Percentiles rank a stretch among this genome's conserved stretches.
Evolutionary conservation across 1,140 invertebrate genomes (phyloP).

Genomic region (Daktulosphaira vitifoliae): DNA sequence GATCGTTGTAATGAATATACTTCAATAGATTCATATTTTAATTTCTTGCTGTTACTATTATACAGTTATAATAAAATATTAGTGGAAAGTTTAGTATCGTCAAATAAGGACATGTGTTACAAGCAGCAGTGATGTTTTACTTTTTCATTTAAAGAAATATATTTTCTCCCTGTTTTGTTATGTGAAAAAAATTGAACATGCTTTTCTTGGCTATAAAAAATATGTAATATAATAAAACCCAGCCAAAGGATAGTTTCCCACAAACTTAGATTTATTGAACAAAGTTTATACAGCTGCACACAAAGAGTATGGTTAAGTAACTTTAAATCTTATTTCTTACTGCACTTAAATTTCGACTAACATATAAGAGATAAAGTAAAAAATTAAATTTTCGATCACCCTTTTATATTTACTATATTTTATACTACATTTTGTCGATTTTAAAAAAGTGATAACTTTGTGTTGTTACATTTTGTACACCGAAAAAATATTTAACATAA

Average conservation of each 20-base stretch:
- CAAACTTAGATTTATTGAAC: slow-evolving; percentile 20
- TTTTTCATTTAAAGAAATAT: too few relatives aligned
- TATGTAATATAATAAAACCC: slow-evolving; percentile 20
- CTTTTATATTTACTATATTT: too few relatives aligned
- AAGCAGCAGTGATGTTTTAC: too few relatives aligned
- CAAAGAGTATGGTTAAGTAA: slow-evolving; percentile 1
- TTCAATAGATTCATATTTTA: too few relatives aligned
- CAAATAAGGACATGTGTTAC: slow-evolving; percentile 22
- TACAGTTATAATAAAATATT: too few relatives aligned
- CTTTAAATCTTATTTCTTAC: neutral
- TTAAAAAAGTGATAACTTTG: too few relatives aligned
- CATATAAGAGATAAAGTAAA: slow-evolving; percentile 18
- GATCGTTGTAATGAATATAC: too few relatives aligned
- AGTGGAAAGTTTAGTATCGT: slow-evolving; percentile 22
- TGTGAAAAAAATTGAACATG: slow-evolving; percentile 18
- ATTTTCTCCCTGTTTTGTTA: too few relatives aligned
- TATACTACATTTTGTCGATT: neutral
- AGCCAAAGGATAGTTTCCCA: neutral
- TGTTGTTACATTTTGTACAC: too few relatives aligned
- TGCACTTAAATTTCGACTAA: slow-evolving; percentile 10
- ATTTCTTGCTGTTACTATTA: too few relatives aligned
- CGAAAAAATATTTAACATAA: too few relatives aligned
- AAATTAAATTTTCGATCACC: neutral
- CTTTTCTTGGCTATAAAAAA: slow-evolving; percentile 21
- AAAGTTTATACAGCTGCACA: neutral